phyloP scores from a whole-genome alignment of 2,888 invertebrate species.

The Apamea monoglypha region DNA sequence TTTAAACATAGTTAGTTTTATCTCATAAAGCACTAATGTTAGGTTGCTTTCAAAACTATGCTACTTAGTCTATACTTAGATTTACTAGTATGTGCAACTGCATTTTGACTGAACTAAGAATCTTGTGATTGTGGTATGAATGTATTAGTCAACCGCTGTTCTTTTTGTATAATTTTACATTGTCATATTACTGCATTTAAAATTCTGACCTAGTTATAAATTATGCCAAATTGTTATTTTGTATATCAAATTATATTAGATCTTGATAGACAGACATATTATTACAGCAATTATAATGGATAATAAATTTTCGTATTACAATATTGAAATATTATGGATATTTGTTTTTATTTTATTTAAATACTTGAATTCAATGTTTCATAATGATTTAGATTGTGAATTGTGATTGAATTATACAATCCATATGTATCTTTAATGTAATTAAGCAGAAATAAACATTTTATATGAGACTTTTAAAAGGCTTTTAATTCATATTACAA shows the following conservation, averaged over 20 bases:
- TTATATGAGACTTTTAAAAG: conserved; percentile 88
- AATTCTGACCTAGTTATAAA: conserved; percentile 83
- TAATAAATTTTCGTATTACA: conserved; percentile 62
- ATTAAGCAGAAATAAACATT: conserved; percentile 90
- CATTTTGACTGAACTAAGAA: conserved; percentile 86
- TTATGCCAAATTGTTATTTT: conserved; percentile 89
- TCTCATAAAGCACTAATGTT: conserved; percentile 85
- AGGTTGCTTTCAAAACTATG: conserved; percentile 87
- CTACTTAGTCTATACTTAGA: conserved; percentile 82
- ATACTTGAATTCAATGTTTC: conserved; percentile 77
- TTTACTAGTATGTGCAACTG: conserved; percentile 82
- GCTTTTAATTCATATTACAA: conserved; percentile 70
- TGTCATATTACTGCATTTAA: conserved; percentile 86
- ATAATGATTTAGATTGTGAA: conserved; percentile 79
- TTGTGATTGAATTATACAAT: conserved; percentile 85
- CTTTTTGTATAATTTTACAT: conserved; percentile 83
- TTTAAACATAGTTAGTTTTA: conserved; percentile 74
- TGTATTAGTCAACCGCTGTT: conserved; percentile 82
- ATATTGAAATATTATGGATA: conserved; percentile 63
- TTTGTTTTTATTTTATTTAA: conserved; percentile 73
- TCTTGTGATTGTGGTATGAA: conserved; percentile 88
- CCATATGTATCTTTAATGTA: conserved; percentile 87
- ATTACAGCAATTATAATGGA: conserved; percentile 63
- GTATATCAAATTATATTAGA: conserved; percentile 80
- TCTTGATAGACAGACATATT: conserved; percentile 71